Percentiles rank a stretch among this genome's conserved stretches.
Conservation (phyloP, 92 coral and sea anemone species). For the Paragorgia papillata region DNA sequence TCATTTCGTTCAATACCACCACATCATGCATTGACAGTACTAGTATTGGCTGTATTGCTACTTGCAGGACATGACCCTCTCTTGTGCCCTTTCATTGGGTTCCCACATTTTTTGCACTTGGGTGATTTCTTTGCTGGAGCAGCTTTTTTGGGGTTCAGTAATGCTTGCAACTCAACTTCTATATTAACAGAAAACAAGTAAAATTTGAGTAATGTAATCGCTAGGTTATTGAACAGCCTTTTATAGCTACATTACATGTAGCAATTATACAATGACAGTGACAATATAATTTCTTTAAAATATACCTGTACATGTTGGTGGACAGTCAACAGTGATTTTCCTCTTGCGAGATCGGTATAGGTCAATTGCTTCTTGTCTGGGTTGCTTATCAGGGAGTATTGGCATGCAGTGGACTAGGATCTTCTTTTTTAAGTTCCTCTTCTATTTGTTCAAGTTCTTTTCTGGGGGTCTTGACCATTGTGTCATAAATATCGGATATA, state of each 20-base stretch:
- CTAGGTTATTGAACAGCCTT: too few species aligned
- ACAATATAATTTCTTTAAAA: not conserved
- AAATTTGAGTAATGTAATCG: too few species aligned
- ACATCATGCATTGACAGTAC: too few species aligned
- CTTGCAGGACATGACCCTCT: not conserved
- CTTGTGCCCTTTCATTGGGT: not conserved
- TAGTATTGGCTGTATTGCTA: too few species aligned
- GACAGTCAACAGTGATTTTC: conserved; percentile 46
- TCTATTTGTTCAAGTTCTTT: conserved; percentile 49
- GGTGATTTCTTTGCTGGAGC: not conserved
- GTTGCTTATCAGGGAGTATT: conserved; percentile 48
- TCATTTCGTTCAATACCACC: too few species aligned
- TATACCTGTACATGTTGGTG: conserved; percentile 66
- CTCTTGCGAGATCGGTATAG: conserved; percentile 38
- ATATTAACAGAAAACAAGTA: too few species aligned
- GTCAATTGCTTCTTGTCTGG: conserved; percentile 45
- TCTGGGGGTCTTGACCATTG: conserved; percentile 47
- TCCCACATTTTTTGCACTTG: too few species aligned
- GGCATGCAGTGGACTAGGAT: conserved; percentile 41
- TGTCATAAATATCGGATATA: conserved; percentile 56
- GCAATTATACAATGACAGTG: too few species aligned
- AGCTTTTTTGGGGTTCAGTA: too few species aligned
- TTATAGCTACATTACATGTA: too few species aligned
- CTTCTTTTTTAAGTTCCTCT: conserved; percentile 32
- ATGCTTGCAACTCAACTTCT: too few species aligned